These are phyloP conservation scores for Stenoptilia bipunctidactyla DNA, from an alignment of 2,888 invertebrate species.

Conservation along the genomic window DNA sequence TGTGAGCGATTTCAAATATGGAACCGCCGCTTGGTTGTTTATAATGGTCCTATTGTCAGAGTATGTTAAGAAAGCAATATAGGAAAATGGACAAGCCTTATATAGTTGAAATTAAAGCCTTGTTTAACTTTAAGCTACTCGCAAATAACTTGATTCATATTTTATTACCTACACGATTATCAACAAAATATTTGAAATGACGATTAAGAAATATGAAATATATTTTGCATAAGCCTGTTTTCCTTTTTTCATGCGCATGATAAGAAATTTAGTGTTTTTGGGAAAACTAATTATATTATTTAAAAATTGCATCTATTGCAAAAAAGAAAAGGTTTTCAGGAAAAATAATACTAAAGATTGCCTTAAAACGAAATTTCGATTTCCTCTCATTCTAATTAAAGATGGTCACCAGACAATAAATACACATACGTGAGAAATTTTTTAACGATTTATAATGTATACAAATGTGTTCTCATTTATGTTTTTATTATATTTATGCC, in stretches of 20 bases:
- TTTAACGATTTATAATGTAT: constrained; percentile 16
- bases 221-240: too few species aligned
- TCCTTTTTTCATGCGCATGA: too few species aligned
- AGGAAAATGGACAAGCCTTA: too few species aligned
- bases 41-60: neutral
- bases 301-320: neutral
- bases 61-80: too few species aligned
- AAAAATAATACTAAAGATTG: too few species aligned
- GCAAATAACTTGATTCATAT: too few species aligned
- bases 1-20: neutral
- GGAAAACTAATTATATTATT: neutral
- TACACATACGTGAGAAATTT: constrained; percentile 21
- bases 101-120: too few species aligned
- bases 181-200: too few species aligned
- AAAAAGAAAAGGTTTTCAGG: neutral
- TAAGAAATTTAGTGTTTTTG: too few species aligned
- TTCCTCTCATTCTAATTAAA: neutral
- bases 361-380: neutral
- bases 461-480: neutral
- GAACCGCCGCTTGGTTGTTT: neutral
- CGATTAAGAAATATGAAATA: too few species aligned
- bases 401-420: constrained; percentile 3
- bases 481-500: neutral
- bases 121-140: too few species aligned
- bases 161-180: too few species aligned